Evolutionary conservation across 2,797 vertebrate genomes (phyloP).

Genomic region (Helicolenus hilgendorfi): DNA sequence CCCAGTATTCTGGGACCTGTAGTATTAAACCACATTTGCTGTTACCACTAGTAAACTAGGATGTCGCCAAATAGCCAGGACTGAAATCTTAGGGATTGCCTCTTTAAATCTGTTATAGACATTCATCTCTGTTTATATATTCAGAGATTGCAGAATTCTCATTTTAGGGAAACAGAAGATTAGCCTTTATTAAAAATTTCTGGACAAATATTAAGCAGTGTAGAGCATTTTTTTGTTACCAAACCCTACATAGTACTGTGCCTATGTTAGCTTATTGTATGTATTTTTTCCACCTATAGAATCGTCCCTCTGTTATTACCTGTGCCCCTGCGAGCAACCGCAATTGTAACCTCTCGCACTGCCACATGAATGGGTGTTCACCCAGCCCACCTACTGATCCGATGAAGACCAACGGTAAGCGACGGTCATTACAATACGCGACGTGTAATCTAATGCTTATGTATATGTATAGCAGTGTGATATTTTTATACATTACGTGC

Average conservation of each 20-base stretch:
- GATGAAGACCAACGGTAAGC: slow-evolving; percentile 86
- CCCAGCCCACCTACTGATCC: slow-evolving; percentile 89
- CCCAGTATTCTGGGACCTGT: neutral
- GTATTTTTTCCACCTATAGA: slow-evolving; percentile 83
- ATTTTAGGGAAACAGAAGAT: neutral
- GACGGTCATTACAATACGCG: neutral
- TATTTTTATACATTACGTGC: neutral
- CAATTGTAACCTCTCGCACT: slow-evolving; percentile 96
- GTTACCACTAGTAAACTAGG: neutral
- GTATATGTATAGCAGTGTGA: neutral
- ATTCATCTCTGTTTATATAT: neutral
- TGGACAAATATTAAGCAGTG: neutral
- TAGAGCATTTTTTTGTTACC: neutral
- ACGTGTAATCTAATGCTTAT: neutral
- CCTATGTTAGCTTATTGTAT: neutral
- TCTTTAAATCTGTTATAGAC: neutral
- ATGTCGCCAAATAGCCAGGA: neutral
- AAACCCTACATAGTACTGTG: neutral
- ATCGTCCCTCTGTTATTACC: slow-evolving; percentile 98
- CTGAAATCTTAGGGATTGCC: neutral
- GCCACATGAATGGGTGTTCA: slow-evolving; percentile 93
- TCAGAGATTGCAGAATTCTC: neutral
- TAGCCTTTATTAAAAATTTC: neutral
- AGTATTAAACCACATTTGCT: neutral
- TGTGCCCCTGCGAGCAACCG: slow-evolving; percentile 95